These are phyloP conservation scores for Acyrthosiphon pisum DNA, from an alignment of 1,140 invertebrate genomes.

Conservation along the genomic window DNA sequence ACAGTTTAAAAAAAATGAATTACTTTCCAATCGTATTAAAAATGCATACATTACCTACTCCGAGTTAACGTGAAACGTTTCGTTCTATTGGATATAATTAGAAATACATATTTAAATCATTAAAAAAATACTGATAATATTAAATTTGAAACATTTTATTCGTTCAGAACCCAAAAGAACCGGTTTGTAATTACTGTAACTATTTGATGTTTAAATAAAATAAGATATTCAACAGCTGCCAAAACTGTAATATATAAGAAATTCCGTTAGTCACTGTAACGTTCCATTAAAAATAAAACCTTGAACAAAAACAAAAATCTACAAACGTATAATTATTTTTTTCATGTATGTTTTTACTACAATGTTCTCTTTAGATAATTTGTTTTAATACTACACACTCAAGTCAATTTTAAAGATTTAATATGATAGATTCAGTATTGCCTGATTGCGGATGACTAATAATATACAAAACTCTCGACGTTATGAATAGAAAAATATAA, in stretches of 20 bases:
- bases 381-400: background rate
- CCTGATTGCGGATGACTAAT: background rate
- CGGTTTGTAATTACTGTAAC: conserved; percentile 2
- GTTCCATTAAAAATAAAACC: conserved; percentile 33
- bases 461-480: background rate
- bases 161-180: background rate
- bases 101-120: background rate
- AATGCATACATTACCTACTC: background rate
- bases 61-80: background rate
- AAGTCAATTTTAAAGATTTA: background rate
- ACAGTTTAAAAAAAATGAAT: background rate
- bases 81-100: background rate
- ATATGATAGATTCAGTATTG: background rate
- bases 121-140: background rate
- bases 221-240: conserved; percentile 21
- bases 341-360: background rate
- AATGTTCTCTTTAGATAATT: background rate
- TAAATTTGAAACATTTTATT: background rate
- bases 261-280: conserved; percentile 8
- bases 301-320: conserved; percentile 9
- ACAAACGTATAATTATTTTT: conserved; percentile 19
- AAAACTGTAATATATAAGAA: background rate
- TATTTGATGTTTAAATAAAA: background rate
- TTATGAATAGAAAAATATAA: background rate
- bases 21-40: background rate